A percentile compares a stretch with the other conserved stretches of the same genome.
Evolutionary conservation across 2,797 vertebrate genomes (phyloP).

Genomic region (Myripristis jacobus): DNA sequence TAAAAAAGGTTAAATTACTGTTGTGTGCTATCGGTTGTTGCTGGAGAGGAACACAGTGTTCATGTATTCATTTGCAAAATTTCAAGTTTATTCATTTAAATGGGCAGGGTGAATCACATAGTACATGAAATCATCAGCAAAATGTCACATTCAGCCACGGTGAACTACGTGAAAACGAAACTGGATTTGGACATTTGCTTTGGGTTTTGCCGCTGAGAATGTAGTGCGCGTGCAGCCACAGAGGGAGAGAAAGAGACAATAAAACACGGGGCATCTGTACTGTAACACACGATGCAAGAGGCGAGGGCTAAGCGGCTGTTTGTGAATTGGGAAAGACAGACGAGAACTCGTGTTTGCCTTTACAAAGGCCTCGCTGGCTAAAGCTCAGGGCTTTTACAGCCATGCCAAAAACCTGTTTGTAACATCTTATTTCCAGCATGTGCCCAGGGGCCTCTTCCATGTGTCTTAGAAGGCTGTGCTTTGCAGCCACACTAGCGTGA

Average conservation of each 20-base stretch:
- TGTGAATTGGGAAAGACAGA: conserved; percentile 25
- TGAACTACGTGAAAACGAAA: background rate
- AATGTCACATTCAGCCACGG: background rate
- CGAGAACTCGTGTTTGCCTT: conserved; percentile 10
- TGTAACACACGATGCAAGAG: conserved; percentile 51
- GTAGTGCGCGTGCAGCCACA: background rate
- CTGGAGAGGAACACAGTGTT: too few species aligned
- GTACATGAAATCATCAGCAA: background rate
- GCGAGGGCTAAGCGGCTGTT: background rate
- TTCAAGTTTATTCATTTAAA: background rate
- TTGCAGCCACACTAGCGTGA: conserved; percentile 65
- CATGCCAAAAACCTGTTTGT: conserved; percentile 64
- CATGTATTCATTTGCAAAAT: too few species aligned
- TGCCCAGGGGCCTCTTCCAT: conserved; percentile 59
- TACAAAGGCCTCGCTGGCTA: conserved; percentile 46
- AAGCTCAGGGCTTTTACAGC: conserved; percentile 53
- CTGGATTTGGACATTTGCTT: conserved; percentile 37
- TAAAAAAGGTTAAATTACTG: too few species aligned
- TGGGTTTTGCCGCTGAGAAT: conserved; percentile 43
- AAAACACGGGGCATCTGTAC: conserved; percentile 41
- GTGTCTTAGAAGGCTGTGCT: conserved; percentile 66
- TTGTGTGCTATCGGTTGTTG: too few species aligned
- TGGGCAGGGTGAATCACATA: background rate
- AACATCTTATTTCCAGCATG: conserved; percentile 72
- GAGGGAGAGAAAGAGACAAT: conserved; percentile 37